Evolutionary conservation across 2,113 vertebrate species (phyloP), one percentile per base, ranked within the genome.

Genomic region (Promerops cafer): DNA sequence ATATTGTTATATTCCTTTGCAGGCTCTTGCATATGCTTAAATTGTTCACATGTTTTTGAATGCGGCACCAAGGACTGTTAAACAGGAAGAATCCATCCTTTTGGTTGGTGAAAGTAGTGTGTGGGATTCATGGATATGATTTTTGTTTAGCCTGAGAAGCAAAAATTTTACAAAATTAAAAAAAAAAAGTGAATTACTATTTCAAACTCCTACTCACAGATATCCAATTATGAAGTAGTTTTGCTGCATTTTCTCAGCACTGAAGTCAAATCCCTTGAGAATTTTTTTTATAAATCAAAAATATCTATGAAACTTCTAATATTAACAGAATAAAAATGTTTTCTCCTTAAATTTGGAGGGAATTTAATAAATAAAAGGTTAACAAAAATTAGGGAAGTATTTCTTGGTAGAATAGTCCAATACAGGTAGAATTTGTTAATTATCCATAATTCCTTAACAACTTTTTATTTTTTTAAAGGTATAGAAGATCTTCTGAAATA

Each of bases 121-220:
- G 79, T 76, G 69, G 76, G 49, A 57, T 82, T 90, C 61, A n/a
- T 30, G 74, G 57, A 77, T 68, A 53, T 2, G 20, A 87, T 89
- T 96, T 93, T 65, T 83, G 50, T 90, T 96, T 94, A 94, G 78
- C 44, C 37, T 61, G 47, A 94, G 72, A 93, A 95, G 61, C 14
- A 91, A 92, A 95, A 91, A 39, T 64, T 83, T 94, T 96, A 53
- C 8, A 65, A 96, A 95, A 82, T 78, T n/a, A 80, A 97, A 94
- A 85, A 28, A 76, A 52, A 72, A 53, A 70, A 33, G 26, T 13
- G 74, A 92, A 89, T 60, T 14, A 66, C 71, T 95, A 9, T 94
- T 97, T 96, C 59, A 86, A 90, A 94, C 91, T 96, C 96, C 95
- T 94, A 90, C 95, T 95, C 94, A 91, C 86, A 93, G 31, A 83